phyloP scores from a whole-genome alignment of 2,888 invertebrate genomes.

The Cheilosia urbana region DNA sequence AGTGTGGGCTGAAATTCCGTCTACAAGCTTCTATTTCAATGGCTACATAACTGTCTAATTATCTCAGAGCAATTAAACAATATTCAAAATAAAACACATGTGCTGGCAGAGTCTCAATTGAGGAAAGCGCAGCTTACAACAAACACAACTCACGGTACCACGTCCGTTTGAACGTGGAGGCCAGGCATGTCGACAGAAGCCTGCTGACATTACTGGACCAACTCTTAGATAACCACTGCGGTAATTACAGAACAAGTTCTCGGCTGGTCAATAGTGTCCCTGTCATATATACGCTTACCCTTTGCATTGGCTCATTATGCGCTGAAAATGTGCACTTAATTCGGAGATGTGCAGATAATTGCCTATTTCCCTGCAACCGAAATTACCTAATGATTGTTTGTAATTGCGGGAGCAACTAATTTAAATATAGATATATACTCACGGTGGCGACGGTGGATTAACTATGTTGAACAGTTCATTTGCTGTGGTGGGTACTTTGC shows the following conservation, averaged over 20 bases:
- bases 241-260: constrained; percentile 52
- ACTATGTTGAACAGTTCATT: constrained; percentile 94
- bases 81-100: constrained; percentile 33
- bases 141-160: constrained; percentile 18
- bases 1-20: constrained; percentile 51
- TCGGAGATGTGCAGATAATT: constrained; percentile 60
- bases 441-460: constrained; percentile 91
- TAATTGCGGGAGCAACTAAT: constrained; percentile 11
- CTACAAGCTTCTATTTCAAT: constrained; percentile 28
- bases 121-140: constrained; percentile 34
- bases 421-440: constrained; percentile 76
- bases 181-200: constrained; percentile 2
- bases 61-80: constrained; percentile 67
- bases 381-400: constrained; percentile 50
- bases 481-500: constrained; percentile 93
- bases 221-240: constrained; percentile 50
- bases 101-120: constrained; percentile 43
- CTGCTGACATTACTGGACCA: constrained; percentile 5
- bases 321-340: constrained; percentile 45
- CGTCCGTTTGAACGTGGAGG: constrained; percentile 39
- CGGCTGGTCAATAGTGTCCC: neutral
- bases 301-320: constrained; percentile 36
- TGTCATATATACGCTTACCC: constrained; percentile 1
- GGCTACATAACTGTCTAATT: constrained; percentile 47
- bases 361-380: constrained; percentile 51